Evolutionary conservation across 1,140 invertebrate genomes (phyloP), one percentile per base, ranked within the genome.

Genomic region (Thaumatotibia leucotreta): DNA sequence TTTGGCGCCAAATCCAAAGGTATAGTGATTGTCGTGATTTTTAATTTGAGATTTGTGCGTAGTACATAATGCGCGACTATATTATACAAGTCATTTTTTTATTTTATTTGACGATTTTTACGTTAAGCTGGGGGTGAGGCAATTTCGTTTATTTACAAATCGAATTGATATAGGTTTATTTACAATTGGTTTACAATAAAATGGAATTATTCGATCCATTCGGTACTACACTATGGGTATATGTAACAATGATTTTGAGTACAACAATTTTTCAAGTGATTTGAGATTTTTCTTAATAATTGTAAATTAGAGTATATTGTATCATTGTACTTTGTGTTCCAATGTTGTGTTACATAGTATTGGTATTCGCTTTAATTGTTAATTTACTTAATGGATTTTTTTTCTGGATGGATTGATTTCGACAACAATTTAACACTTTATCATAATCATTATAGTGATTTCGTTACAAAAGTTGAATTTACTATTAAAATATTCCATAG

Each of bases 101-200:
- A 61, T 50, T 66, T 64, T 66, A 33, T 58, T 66, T 72, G 66
- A 72, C 67, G n/a, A 68, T 64, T 66, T 14, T 50, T 39, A 23
- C 45, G n/a, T 70, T 61, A 64, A 45, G 35, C 61, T 72, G 61
- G 70, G 70, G 70, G 23, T 39, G 70, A 68, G 66, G 70, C 70
- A 72, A 72, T 72, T 68, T 64, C 65, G 62, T 58, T 58, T 58
- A 27, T 58, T 58, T 58, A 27, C 27, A 31, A 27, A 27, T 27
- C 29, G 52, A 24, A 27, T 29, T 58, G 4, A 52, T 52, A 52
- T 52, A 58, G 14, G 24, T 4, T 17, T 58, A 58, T 58, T 58
- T 58, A 58, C n/a, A 58, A 58, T 27, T 58, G 39, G 39, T 45
- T 8, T 45, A 8, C 2, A n/a, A n/a, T n/a, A 45, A 20, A 20